Conservation (phyloP, 2,888 invertebrate genomes). For the Erynnis tages region DNA sequence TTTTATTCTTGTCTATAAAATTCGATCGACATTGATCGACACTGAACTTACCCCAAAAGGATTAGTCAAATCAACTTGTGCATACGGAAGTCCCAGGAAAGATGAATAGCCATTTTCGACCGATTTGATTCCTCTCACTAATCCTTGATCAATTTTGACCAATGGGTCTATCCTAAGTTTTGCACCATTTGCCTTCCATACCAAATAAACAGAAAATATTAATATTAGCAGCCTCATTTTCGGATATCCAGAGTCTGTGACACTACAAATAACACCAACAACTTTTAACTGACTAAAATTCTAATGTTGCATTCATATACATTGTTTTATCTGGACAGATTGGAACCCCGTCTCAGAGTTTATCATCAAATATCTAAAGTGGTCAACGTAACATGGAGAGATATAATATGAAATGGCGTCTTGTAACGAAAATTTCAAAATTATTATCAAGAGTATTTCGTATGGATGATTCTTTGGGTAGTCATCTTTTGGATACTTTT, state of each 20-base stretch:
- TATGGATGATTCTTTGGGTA: too few species aligned
- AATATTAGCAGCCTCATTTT: constrained; percentile 42
- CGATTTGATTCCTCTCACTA: constrained; percentile 62
- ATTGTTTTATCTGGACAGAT: constrained; percentile 32
- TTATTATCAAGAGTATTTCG: background rate
- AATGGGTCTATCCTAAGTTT: constrained; percentile 64
- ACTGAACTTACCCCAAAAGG: constrained; percentile 77
- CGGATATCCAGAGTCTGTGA: constrained; percentile 27
- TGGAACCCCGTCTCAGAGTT: constrained; percentile 31
- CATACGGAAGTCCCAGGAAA: constrained; percentile 72
- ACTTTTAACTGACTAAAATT: constrained; percentile 9
- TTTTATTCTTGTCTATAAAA: background rate
- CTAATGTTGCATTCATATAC: background rate
- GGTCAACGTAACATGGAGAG: constrained; percentile 9
- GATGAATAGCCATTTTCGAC: constrained; percentile 62
- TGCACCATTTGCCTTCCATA: constrained; percentile 38
- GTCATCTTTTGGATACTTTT: too few species aligned
- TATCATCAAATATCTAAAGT: constrained; percentile 37
- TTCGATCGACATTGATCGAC: too few species aligned
- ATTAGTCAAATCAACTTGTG: constrained; percentile 55
- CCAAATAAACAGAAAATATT: constrained; percentile 37
- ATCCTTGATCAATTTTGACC: constrained; percentile 62
- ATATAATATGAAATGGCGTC: background rate
- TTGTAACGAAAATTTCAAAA: constrained; percentile 1
- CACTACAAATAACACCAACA: constrained; percentile 15